Conservation (phyloP, 2,888 invertebrate genomes). For the Sycophila texana region DNA sequence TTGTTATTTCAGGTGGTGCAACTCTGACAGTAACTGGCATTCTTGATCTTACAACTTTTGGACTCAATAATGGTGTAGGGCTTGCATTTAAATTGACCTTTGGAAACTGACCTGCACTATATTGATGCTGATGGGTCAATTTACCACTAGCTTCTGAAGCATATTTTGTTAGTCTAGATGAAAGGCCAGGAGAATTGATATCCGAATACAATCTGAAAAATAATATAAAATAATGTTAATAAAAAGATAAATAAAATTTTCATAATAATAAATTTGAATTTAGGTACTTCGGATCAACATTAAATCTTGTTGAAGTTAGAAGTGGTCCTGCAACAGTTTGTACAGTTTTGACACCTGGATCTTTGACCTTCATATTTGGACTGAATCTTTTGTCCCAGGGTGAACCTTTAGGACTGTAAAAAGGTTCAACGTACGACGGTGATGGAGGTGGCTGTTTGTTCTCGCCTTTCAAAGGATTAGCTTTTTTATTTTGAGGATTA, state of each 20-base stretch:
- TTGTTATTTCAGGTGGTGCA: constrained; percentile 66
- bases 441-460: constrained; percentile 54
- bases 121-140: constrained; percentile 70
- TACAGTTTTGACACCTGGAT: constrained; percentile 65
- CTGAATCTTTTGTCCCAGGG: constrained; percentile 68
- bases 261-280: constrained; percentile 16
- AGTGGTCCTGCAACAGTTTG: constrained; percentile 75
- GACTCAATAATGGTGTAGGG: constrained; percentile 68
- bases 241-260: constrained; percentile 3
- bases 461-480: constrained; percentile 49
- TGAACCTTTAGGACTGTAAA: constrained; percentile 63
- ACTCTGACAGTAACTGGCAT: constrained; percentile 70
- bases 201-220: constrained; percentile 66
- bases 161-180: constrained; percentile 70
- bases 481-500: constrained; percentile 52
- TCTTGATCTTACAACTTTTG: constrained; percentile 64
- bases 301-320: constrained; percentile 75
- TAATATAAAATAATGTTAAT: not conserved
- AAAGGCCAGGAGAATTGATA: constrained; percentile 71
- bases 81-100: constrained; percentile 70
- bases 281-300: constrained; percentile 76
- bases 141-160: constrained; percentile 70
- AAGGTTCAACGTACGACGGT: constrained; percentile 59
- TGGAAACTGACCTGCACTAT: constrained; percentile 71
- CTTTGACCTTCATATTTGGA: constrained; percentile 67